Evolutionary conservation across 2,888 invertebrate species (phyloP).

Genomic region (Pammene fasciana): DNA sequence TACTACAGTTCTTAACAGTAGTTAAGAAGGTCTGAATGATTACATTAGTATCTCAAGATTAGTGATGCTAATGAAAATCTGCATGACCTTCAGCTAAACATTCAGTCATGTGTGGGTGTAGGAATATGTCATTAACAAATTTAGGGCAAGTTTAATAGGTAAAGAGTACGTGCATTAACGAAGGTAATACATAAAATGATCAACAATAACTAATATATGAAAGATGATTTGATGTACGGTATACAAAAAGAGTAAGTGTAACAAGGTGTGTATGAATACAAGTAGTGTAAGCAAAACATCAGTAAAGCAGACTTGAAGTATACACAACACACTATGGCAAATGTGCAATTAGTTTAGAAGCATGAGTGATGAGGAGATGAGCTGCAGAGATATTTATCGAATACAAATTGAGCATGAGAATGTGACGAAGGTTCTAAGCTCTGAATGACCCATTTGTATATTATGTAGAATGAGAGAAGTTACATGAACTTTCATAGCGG

Average conservation of each 20-base stretch:
- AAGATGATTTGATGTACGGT: background rate
- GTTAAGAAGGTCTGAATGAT: background rate
- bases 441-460: conserved; percentile 16
- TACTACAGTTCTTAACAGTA: conserved; percentile 44
- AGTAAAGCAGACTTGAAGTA: conserved; percentile 21
- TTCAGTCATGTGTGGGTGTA: background rate
- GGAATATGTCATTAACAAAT: background rate
- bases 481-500: conserved; percentile 22
- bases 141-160: conserved; percentile 11
- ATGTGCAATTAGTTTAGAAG: conserved; percentile 35
- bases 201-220: conserved; percentile 17
- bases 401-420: conserved; percentile 16
- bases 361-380: conserved; percentile 20
- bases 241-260: conserved; percentile 13
- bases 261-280: conserved; percentile 16
- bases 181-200: conserved; percentile 39
- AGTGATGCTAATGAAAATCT: conserved; percentile 1
- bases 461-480: conserved; percentile 14
- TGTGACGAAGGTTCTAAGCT: conserved; percentile 19
- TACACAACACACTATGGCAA: conserved; percentile 23
- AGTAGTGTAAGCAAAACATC: conserved; percentile 25
- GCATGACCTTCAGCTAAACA: background rate
- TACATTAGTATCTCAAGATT: background rate
- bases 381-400: background rate
- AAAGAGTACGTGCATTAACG: conserved; percentile 57